phyloP scores from a whole-genome alignment of 2,797 vertebrate species.

The Crotalus adamanteus region DNA sequence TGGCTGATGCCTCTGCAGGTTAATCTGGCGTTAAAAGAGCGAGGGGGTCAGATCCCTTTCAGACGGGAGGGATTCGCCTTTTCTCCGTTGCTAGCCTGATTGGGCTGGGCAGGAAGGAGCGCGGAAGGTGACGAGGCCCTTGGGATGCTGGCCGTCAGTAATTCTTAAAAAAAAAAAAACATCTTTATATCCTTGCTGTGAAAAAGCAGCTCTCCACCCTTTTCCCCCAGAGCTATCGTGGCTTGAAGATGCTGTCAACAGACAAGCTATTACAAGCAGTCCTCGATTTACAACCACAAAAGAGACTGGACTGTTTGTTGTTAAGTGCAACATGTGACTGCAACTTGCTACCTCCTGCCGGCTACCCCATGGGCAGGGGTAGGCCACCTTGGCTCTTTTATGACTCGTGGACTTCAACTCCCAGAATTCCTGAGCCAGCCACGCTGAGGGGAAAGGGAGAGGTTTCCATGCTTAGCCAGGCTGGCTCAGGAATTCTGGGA shows the following conservation, averaged over 20 bases:
- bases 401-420: too few relatives aligned
- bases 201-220: not conserved
- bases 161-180: not conserved
- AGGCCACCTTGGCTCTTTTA: too few relatives aligned
- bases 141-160: not conserved
- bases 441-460: too few relatives aligned
- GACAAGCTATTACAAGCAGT: not conserved
- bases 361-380: too few relatives aligned
- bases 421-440: too few relatives aligned
- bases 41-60: not conserved
- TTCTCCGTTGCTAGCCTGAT: not conserved
- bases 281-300: not conserved
- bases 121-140: not conserved
- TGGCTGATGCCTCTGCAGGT: not conserved
- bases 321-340: not conserved
- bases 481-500: too few relatives aligned
- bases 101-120: not conserved
- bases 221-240: rapidly evolving
- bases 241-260: not conserved
- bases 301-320: not conserved
- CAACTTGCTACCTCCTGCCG: too few relatives aligned
- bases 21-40: not conserved
- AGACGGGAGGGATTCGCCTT: not conserved
- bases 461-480: too few relatives aligned
- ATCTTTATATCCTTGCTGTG: not conserved